Evolutionary conservation across 2,888 invertebrate genomes (phyloP), one percentile per base, ranked within the genome.

Genomic region (Ceratothoa steindachneri): DNA sequence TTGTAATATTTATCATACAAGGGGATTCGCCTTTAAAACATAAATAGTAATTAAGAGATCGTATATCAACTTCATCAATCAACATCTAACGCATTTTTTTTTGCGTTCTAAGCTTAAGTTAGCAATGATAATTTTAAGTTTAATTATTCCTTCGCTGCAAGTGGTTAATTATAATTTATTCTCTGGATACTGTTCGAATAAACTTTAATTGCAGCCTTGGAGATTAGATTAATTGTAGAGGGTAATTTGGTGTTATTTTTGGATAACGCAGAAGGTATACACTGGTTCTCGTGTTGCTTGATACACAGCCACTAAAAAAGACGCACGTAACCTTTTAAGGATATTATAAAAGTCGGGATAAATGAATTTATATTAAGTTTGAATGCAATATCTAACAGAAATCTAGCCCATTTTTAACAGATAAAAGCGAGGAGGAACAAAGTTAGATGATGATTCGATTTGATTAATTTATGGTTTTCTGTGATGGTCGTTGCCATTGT

Each of bases 61-160:
- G 22, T 24, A n/a, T 60, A 60, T 60, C 60, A 60, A 24, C 60
- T 60, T 60, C 60, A 60, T 60, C 60, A 60, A 60, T 60, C 60
- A 60, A 60, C 24, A 24, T 24, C 24, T 60, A 22, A 24, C n/a
- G 24, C 27, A 24, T 60, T 15, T 60, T 60, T 60, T 60, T 24
- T 24, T 24, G n/a, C 24, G n/a, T 60, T 60, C 24, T 60, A 41
- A 41, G 15, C 41, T 41, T 41, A 41, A 41, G 15, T 41, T 41
- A 41, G 41, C 41, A 41, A 9, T 41, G 41, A 41, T 41, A 41
- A 41, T 41, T 41, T 15, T 41, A 5, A 41, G 5, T 41, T 41
- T 41, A 41, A 41, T 41, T 41, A 41, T 41, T 41, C 41, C 41
- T n/a, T 15, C 41, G 41, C 41, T 5, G 15, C 7, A 41, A 41